Conservation (phyloP, 2,113 vertebrate genomes). For the Oceanites oceanicus region DNA sequence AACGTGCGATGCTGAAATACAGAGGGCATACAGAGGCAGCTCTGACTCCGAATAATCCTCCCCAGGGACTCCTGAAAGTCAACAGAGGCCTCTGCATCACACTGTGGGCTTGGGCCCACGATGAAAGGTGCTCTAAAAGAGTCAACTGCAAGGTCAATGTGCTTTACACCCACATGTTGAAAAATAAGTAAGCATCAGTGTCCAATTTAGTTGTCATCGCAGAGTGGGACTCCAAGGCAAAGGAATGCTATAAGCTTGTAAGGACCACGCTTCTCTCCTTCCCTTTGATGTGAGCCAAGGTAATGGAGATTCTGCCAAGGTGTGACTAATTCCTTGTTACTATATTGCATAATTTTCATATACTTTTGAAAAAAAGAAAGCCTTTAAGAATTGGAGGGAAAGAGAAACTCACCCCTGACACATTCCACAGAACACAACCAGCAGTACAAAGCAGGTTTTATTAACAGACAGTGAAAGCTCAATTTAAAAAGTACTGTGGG, state of each 20-base stretch:
- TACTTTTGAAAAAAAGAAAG: neutral
- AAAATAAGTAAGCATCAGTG: constrained; percentile 30
- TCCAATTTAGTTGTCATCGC: constrained; percentile 74
- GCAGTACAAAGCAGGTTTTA: constrained; percentile 66
- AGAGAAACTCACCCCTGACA: constrained; percentile 38
- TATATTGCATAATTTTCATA: constrained; percentile 55
- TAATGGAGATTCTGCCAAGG: constrained; percentile 49
- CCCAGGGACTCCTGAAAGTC: neutral
- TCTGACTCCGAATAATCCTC: neutral
- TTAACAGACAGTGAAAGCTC: constrained; percentile 67
- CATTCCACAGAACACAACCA: constrained; percentile 27
- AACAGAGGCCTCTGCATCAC: neutral
- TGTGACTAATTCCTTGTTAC: constrained; percentile 43
- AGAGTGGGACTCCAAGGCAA: constrained; percentile 1
- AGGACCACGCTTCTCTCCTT: constrained; percentile 21
- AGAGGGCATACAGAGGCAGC: neutral
- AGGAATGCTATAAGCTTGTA: constrained; percentile 24
- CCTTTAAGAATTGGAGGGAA: constrained; percentile 29
- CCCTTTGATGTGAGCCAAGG: constrained; percentile 42
- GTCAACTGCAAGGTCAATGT: constrained; percentile 10
- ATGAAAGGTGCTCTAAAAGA: constrained; percentile 37
- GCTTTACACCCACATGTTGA: neutral
- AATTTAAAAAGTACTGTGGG: constrained; percentile 64
- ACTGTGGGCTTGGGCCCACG: neutral
- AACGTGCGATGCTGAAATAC: neutral